These are phyloP conservation scores for Mycetomoellerius zeteki DNA, from an alignment of 1,140 invertebrate species.

Conservation along the genomic window DNA sequence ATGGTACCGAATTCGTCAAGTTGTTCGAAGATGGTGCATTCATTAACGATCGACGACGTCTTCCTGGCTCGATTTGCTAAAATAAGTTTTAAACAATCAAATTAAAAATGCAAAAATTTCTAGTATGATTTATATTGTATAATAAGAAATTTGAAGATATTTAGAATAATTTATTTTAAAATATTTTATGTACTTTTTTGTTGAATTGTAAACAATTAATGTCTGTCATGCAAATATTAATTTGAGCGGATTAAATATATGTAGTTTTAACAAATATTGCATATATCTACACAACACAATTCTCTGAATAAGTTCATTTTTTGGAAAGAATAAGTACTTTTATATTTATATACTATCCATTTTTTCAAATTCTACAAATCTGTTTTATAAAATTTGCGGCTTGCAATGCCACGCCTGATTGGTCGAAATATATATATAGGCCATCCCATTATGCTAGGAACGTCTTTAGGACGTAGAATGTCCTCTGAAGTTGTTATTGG, in stretches of 20 bases:
- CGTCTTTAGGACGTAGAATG: too few relatives aligned
- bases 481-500: too few relatives aligned
- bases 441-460: too few relatives aligned
- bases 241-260: background rate
- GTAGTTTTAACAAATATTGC: background rate
- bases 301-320: too few relatives aligned
- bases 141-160: background rate
- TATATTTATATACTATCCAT: too few relatives aligned
- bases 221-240: background rate
- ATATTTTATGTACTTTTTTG: background rate
- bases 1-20: conserved; percentile 68
- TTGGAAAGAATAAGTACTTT: too few relatives aligned
- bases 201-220: background rate
- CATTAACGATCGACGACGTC: conserved; percentile 87
- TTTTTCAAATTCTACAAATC: too few relatives aligned
- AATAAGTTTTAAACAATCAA: conserved; percentile 53
- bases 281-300: background rate
- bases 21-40: conserved; percentile 81
- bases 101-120: background rate
- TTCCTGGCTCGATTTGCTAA: conserved; percentile 89
- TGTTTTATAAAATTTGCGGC: too few relatives aligned
- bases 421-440: too few relatives aligned
- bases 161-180: background rate
- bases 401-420: too few relatives aligned
- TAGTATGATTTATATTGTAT: background rate